A percentile compares a stretch with the other conserved stretches of the same genome.
Evolutionary conservation across 2,888 invertebrate species (phyloP).

Genomic region (Eremobia ochroleuca): DNA sequence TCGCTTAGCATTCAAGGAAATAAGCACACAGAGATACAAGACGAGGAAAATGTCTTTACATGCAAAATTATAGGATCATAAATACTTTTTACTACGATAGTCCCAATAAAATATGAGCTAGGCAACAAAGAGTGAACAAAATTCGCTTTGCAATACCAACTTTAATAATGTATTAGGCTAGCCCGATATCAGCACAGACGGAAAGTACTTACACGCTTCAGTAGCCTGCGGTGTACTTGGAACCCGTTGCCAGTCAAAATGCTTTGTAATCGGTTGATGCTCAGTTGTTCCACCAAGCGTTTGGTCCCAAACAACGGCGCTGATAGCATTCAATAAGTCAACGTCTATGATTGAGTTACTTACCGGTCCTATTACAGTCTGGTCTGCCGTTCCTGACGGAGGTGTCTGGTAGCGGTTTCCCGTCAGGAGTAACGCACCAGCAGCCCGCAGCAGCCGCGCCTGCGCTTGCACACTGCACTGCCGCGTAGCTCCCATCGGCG

Average conservation of each 20-base stretch:
- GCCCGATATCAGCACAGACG: not conserved
- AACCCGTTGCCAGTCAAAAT: not conserved
- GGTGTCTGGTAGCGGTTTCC: constrained; percentile 95
- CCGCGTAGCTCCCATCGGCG: constrained; percentile 95
- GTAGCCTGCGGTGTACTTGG: not conserved
- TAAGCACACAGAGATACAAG: constrained; percentile 3
- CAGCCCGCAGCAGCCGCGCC: constrained; percentile 95
- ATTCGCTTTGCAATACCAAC: constrained; percentile 49
- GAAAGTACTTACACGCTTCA: not conserved
- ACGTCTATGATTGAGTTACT: constrained; percentile 61
- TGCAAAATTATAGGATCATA: constrained; percentile 3
- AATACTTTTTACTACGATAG: constrained; percentile 19
- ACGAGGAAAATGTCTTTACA: constrained; percentile 12
- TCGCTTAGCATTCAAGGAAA: constrained; percentile 54
- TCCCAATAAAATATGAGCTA: constrained; percentile 20
- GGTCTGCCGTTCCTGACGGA: constrained; percentile 93
- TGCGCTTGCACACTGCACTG: constrained; percentile 96
- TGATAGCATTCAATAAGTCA: not conserved
- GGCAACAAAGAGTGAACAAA: constrained; percentile 33
- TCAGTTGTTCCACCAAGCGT: not conserved
- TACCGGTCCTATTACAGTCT: constrained; percentile 91
- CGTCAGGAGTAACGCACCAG: constrained; percentile 97
- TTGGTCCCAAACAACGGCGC: not conserved
- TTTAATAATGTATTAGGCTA: not conserved
- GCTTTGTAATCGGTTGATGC: not conserved